A percentile compares a stretch with the other conserved stretches of the same genome.
Conservation (phyloP, 2,797 vertebrate species). For the Rhinichthys osculus region DNA sequence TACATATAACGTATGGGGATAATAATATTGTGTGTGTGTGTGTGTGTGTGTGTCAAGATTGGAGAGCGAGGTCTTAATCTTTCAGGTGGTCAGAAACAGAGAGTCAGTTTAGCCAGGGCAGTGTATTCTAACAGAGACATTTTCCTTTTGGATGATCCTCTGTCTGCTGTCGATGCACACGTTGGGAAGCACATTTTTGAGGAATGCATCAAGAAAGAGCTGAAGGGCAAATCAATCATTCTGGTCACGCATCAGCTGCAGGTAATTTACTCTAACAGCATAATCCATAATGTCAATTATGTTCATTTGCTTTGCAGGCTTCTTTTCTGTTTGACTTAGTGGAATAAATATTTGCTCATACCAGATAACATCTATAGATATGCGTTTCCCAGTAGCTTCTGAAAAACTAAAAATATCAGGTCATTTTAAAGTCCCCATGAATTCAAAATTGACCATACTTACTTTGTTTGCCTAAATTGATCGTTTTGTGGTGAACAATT, state of each 20-base stretch:
- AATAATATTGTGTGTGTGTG: neutral
- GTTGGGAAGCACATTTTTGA: constrained; percentile 85
- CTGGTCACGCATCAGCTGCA: constrained; percentile 84
- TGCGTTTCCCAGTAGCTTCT: neutral
- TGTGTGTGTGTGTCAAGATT: constrained; percentile 70
- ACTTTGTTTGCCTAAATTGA: too few species aligned
- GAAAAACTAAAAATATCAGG: constrained; percentile 3
- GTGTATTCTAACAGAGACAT: constrained; percentile 81
- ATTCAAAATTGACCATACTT: too few species aligned
- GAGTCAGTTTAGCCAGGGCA: constrained; percentile 80
- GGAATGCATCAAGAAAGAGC: constrained; percentile 77
- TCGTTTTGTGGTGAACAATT: too few species aligned
- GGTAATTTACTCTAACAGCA: constrained; percentile 65
- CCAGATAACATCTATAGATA: neutral
- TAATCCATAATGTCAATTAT: neutral
- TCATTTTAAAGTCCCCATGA: too few species aligned
- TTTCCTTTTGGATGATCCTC: constrained; percentile 82
- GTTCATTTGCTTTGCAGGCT: neutral
- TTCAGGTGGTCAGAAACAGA: constrained; percentile 85
- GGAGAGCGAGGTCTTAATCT: constrained; percentile 83
- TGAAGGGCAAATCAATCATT: constrained; percentile 78
- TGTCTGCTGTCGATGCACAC: constrained; percentile 82
- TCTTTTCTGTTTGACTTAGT: neutral
- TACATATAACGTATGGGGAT: neutral
- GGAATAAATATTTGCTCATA: neutral